Evolutionary conservation across 1,140 invertebrate species (phyloP).

Genomic region (Goniozus legneri): DNA sequence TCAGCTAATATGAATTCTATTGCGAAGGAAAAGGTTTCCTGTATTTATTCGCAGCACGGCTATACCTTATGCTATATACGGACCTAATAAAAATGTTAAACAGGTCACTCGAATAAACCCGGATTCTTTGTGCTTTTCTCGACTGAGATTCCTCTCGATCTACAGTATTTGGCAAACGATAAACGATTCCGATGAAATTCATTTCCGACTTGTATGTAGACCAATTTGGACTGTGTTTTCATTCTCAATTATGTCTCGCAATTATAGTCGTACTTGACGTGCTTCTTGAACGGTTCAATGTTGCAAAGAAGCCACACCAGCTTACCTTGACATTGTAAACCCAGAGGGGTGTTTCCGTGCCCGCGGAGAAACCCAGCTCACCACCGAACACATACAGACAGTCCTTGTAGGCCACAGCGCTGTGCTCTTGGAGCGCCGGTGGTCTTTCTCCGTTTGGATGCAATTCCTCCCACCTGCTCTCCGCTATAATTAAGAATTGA

Average conservation of each 20-base stretch:
- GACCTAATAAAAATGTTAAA: background rate
- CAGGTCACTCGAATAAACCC: background rate
- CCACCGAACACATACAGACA: constrained; percentile 86
- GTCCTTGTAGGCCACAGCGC: constrained; percentile 72
- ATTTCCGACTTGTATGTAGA: too few relatives aligned
- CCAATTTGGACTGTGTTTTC: background rate
- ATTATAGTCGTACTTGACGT: background rate
- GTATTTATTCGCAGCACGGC: too few relatives aligned
- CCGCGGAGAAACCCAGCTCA: constrained; percentile 75
- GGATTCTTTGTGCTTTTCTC: too few relatives aligned
- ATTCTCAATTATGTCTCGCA: background rate
- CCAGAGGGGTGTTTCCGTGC: constrained; percentile 83
- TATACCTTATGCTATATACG: background rate
- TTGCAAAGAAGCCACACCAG: background rate
- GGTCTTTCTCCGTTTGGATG: constrained; percentile 69
- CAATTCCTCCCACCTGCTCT: constrained; percentile 68
- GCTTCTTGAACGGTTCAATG: background rate
- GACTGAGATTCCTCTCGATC: too few relatives aligned
- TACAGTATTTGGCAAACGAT: too few relatives aligned
- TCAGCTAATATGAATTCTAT: too few relatives aligned
- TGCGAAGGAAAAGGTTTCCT: too few relatives aligned
- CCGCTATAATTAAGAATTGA: too few relatives aligned
- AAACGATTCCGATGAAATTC: too few relatives aligned
- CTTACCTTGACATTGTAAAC: constrained; percentile 76
- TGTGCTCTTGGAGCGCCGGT: constrained; percentile 80